phyloP scores from a whole-genome alignment of 2,797 vertebrate genomes.

The Luscinia megarhynchos region DNA sequence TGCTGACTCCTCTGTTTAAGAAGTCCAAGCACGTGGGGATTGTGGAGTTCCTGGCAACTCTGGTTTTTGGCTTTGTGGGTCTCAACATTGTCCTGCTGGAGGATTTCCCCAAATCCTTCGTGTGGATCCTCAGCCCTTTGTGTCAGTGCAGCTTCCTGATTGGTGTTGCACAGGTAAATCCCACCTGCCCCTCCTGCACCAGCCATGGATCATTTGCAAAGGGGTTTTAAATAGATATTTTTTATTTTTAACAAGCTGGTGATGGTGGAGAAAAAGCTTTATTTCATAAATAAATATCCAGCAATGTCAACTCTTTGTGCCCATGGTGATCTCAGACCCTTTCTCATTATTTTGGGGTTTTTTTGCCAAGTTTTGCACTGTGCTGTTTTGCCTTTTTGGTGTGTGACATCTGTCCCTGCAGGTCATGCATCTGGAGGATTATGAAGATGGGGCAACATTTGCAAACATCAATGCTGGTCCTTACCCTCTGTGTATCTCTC shows the following conservation, averaged over 20 bases:
- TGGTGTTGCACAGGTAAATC: conserved; percentile 89
- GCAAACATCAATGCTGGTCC: conserved; percentile 87
- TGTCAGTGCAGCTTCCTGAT: conserved; percentile 95
- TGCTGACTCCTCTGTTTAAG: conserved; percentile 94
- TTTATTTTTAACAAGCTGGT: background rate
- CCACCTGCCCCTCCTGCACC: accelerated
- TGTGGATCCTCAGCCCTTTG: conserved; percentile 92
- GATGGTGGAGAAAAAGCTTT: background rate
- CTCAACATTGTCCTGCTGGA: conserved; percentile 90
- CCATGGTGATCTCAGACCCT: background rate
- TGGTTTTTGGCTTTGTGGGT: conserved; percentile 91
- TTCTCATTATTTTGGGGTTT: background rate
- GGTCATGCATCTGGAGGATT: conserved; percentile 97
- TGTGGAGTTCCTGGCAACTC: conserved; percentile 90
- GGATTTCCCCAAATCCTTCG: conserved; percentile 89
- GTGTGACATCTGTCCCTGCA: conserved; percentile 32
- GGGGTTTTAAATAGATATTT: background rate
- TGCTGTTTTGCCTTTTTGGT: background rate
- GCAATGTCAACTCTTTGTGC: accelerated
- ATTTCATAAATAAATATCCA: background rate
- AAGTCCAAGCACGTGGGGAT: conserved; percentile 95
- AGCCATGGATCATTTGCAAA: accelerated
- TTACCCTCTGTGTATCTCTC: conserved; percentile 87
- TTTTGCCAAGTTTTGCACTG: background rate
- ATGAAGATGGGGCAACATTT: conserved; percentile 88